Evolutionary conservation across 2,113 vertebrate genomes (phyloP), one percentile per base, ranked within the genome.

Genomic region (Crotalus tigris): DNA sequence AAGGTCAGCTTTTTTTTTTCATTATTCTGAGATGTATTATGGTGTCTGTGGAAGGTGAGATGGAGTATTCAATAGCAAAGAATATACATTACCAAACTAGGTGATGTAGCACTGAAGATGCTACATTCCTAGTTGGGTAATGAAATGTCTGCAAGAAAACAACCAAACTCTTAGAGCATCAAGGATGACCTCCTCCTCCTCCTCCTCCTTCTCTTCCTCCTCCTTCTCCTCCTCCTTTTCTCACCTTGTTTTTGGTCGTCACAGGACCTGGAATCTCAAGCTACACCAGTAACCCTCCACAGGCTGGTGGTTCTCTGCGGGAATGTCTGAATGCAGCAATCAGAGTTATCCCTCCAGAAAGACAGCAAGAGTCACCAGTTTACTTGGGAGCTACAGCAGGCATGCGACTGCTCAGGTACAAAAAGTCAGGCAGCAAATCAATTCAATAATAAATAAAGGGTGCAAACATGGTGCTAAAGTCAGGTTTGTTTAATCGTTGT

Each of bases 381-480:
- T 98, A 98, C 90, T 97, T 99, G 0, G 98, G 98, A 90, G 98
- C 98, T 29, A 99, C 98, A 0, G 98, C 98, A 3, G 98, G 98
- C 94, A 99, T 99, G 98, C 98, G 98, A 95, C 98, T 99, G 0
- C 97, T 99, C 94, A 96, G 97, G 98, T 99, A 97, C 93, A 0
- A 17, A 64, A 17, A n/a, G 7, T 26, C 2, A 24, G 59, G 4
- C 29, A n/a, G 29, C 29, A 5, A n/a, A 69, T n/a, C 1, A 15
- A 15, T 15, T 69, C 1, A 15, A n/a, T 69, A 15, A 15, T 69
- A 13, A 13, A 64, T 1, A 11, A 64, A 75, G 13, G 33, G 33
- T 21, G 8, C 17, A 13, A 39, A 39, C 15, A 9, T 1, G 69
- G n/a, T 19, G 33, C 33, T 8, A 9, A 39, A 39, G 15, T 21